Evolutionary conservation across 2,113 vertebrate species (phyloP), one percentile per base, ranked within the genome.

Genomic region (Oncorhynchus keta): DNA sequence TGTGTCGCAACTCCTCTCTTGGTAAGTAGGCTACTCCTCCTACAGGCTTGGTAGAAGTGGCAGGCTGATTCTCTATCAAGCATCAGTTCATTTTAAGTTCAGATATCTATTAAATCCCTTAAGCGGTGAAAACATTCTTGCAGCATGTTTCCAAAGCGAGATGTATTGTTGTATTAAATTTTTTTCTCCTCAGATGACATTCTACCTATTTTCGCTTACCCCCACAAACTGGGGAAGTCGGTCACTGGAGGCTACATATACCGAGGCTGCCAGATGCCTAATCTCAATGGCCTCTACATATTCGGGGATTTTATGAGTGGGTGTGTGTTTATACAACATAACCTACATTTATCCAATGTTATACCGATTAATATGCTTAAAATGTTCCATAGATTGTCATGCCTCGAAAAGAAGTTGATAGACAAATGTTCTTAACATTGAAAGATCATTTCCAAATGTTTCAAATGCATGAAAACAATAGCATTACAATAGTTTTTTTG

Each of bases 251-350:
- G 95, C 49, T 95, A 95, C 76, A 79, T 95, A 81, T 95, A 95
- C 82, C 90, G 94, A 80, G 95, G 95, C 28, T 95, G 95, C 75
- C 88, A 94, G 86, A 95, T 93, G 93, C 95, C 95, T 35, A 95
- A 95, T 80, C 93, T 95, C 30, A 93, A 93, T 0, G 94, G 94
- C 65, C 90, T 92, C 28, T 95, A 95, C 82, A 92, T 95, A 49
- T 95, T 95, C 73, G 95, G 94, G 13, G 95, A 95, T 85, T 95
- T 94, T 80, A 95, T 95, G 95, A 95, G 94, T 9, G 95, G 95
- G 94, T 94, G 72, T 24, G 91, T 88, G 49, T 16, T 68, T 59
- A 68, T 62, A 62, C 59, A 62, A 62, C n/a, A n/a, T 62, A 62
- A 8, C n/a, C 39, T 11, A 45, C 39, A 18, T 62, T 13, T 62